Percentiles rank a stretch among this genome's conserved stretches.
Evolutionary conservation across 2,797 vertebrate species (phyloP).

Genomic region (Periophthalmus magnuspinnatus): DNA sequence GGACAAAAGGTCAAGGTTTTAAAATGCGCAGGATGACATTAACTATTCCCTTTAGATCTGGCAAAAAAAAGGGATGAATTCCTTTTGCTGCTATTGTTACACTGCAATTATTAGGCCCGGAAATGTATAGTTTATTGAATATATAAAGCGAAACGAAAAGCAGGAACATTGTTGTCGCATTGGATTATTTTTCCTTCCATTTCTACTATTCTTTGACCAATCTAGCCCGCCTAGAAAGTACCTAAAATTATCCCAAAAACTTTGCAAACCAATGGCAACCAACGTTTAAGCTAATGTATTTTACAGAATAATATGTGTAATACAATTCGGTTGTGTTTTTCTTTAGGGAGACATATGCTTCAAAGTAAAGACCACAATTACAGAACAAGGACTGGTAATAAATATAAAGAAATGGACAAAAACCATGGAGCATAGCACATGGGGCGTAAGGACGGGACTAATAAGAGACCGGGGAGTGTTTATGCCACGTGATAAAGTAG

Average conservation of each 20-base stretch:
- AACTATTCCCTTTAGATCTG: neutral
- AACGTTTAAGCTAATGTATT: neutral
- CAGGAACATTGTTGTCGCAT: no score
- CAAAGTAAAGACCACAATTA: conserved; percentile 6
- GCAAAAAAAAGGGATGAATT: neutral
- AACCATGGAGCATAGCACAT: conserved; percentile 28
- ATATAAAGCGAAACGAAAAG: no score
- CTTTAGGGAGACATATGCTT: neutral
- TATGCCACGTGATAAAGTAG: conserved; percentile 55
- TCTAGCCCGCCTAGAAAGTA: no score
- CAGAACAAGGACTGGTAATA: conserved; percentile 6
- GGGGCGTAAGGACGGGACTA: conserved; percentile 48
- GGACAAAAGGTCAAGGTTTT: conserved; percentile 2
- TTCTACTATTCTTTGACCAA: no score
- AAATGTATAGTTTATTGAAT: no score
- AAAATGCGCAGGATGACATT: neutral
- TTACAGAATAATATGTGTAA: neutral
- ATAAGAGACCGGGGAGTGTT: conserved; percentile 28
- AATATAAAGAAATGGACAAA: conserved; percentile 15
- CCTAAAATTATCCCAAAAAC: no score
- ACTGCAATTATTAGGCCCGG: neutral
- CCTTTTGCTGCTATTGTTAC: neutral
- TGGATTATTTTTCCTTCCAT: no score
- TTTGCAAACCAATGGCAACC: no score
- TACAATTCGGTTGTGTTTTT: neutral